Percentiles rank a stretch among this genome's conserved stretches.
Conservation (phyloP, 2,113 vertebrate genomes). For the Crocuta crocuta region DNA sequence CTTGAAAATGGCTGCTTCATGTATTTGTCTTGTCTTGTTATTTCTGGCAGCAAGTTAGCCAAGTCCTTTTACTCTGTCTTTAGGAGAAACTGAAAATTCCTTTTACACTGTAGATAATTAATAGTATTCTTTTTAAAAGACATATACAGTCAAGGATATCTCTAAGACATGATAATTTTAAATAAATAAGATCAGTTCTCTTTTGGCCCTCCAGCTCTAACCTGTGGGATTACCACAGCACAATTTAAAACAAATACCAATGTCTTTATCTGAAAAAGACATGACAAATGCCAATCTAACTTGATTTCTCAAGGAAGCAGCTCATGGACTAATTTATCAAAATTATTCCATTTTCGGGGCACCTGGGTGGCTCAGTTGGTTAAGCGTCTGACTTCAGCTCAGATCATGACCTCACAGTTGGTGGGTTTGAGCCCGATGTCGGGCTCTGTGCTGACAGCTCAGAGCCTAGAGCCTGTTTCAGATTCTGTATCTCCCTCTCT, state of each 20-base stretch:
- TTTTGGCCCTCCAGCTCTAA: neutral
- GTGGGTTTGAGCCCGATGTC: too few relatives aligned
- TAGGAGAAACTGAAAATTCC: neutral
- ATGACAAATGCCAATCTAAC: neutral
- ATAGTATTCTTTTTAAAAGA: neutral
- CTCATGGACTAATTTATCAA: neutral
- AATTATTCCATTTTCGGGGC: neutral
- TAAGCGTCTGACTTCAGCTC: too few relatives aligned
- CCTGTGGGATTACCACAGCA: neutral
- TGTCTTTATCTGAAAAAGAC: neutral
- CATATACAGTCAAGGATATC: neutral
- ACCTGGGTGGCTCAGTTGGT: too few relatives aligned
- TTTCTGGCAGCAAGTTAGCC: neutral
- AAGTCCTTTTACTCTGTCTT: neutral
- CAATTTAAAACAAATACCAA: neutral
- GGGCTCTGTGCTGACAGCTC: too few relatives aligned
- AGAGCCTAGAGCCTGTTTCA: too few relatives aligned
- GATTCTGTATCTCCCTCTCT: too few relatives aligned
- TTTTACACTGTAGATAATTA: neutral
- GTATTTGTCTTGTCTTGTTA: neutral
- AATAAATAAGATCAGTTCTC: neutral
- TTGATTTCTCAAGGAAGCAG: neutral
- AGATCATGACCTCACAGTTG: too few relatives aligned
- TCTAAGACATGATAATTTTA: neutral
- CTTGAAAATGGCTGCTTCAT: neutral